Conservation (phyloP, 2,797 vertebrate species). For the Neomorphus geoffroyi region DNA sequence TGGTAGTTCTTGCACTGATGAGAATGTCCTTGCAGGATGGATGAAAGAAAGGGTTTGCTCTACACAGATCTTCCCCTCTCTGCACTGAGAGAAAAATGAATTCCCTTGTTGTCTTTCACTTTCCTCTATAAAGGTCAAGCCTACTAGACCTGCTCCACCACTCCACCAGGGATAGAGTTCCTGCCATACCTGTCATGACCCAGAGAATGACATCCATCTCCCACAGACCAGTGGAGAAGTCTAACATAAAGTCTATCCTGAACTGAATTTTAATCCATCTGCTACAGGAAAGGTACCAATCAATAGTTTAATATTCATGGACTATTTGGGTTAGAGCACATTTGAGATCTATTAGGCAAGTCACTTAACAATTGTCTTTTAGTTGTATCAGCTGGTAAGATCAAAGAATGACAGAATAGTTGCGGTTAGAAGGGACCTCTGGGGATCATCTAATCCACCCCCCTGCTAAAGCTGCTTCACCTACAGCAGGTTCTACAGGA, state of each 20-base stretch:
- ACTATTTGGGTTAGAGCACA: background rate
- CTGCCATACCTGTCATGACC: background rate
- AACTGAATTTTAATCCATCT: background rate
- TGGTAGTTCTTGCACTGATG: background rate
- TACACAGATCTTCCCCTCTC: background rate
- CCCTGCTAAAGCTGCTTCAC: too few relatives aligned
- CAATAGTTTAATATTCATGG: background rate
- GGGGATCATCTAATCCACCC: too few relatives aligned
- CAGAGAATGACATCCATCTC: background rate
- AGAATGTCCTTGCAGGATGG: background rate
- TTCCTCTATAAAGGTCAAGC: background rate
- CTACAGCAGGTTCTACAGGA: too few relatives aligned
- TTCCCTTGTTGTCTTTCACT: background rate
- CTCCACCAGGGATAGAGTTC: background rate
- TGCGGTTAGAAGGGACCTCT: too few relatives aligned
- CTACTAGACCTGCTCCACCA: background rate
- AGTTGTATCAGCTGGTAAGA: background rate
- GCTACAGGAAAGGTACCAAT: background rate
- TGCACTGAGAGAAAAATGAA: rapidly evolving
- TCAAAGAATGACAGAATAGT: background rate
- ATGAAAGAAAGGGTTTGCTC: background rate
- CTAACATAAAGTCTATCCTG: background rate
- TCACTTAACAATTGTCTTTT: background rate
- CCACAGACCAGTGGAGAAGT: background rate
- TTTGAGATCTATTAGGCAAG: background rate